Conservation (phyloP, 2,113 vertebrate species). For the Podilymbus podiceps region DNA sequence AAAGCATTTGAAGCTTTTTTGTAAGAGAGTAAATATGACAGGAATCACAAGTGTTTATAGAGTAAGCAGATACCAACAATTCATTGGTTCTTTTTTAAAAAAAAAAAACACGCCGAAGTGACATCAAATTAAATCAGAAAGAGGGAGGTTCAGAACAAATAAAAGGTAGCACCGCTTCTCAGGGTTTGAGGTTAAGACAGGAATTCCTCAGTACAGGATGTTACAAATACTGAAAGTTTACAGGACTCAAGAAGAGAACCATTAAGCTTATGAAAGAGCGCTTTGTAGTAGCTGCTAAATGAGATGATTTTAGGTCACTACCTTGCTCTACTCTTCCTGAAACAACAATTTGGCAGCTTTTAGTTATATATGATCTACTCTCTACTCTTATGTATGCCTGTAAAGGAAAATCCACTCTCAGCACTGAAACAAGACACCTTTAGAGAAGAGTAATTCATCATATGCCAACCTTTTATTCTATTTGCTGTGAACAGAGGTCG, state of each 20-base stretch:
- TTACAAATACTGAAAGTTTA: background rate
- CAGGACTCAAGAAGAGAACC: background rate
- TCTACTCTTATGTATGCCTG: accelerated
- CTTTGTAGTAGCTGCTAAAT: background rate
- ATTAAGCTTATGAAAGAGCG: background rate
- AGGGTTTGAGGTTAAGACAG: background rate
- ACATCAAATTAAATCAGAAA: background rate
- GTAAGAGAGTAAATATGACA: background rate
- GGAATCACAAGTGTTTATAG: background rate
- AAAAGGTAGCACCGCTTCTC: background rate
- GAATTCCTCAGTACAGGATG: background rate
- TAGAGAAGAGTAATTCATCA: background rate
- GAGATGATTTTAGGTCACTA: background rate
- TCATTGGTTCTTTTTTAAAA: background rate
- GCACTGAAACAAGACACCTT: background rate
- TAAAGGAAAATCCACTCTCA: background rate
- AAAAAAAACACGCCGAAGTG: background rate
- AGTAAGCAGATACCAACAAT: background rate
- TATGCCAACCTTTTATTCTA: background rate
- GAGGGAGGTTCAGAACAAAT: background rate
- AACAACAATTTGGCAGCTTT: background rate
- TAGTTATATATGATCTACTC: too few relatives aligned
- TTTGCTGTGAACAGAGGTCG: background rate
- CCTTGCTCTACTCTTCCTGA: background rate
- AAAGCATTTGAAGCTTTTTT: background rate